Evolutionary conservation across 1,140 invertebrate genomes (phyloP).

Genomic region (Drosophila sp.): DNA sequence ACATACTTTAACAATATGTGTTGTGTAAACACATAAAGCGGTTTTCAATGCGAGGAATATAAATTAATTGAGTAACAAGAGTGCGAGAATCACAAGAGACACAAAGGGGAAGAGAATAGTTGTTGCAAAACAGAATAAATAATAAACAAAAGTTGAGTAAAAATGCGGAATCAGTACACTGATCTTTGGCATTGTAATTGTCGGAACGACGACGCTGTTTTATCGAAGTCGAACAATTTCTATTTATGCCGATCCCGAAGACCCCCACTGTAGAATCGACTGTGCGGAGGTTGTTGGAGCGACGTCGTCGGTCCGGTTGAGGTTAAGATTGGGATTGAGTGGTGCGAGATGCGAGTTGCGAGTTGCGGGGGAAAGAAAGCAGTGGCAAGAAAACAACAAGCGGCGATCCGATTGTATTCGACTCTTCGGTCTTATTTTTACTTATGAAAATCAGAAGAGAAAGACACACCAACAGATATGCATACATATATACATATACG

Average conservation of each 20-base stretch:
- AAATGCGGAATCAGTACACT: constrained; percentile 29
- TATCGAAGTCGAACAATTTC: constrained; percentile 45
- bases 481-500: neutral
- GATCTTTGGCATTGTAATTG: constrained; percentile 48
- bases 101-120: constrained; percentile 8
- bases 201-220: constrained; percentile 15
- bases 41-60: no score
- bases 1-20: no score
- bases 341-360: neutral
- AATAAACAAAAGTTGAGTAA: constrained; percentile 8
- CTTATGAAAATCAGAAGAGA: constrained; percentile 40
- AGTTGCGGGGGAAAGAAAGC: constrained; percentile 17
- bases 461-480: constrained; percentile 14
- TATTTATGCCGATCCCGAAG: constrained; percentile 41
- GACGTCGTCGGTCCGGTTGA: constrained; percentile 8
- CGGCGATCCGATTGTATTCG: constrained; percentile 28
- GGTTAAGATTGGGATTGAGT: constrained; percentile 14
- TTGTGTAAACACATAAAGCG: no score
- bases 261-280: constrained; percentile 37
- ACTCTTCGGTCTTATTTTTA: constrained; percentile 29
- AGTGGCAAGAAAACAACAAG: constrained; percentile 21
- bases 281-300: constrained; percentile 33
- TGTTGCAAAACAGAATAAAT: constrained; percentile 12
- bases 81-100: constrained; percentile 45
- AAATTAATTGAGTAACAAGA: no score